Evolutionary conservation across 2,113 vertebrate species (phyloP), one percentile per base, ranked within the genome.

Genomic region (Melierax canorus): DNA sequence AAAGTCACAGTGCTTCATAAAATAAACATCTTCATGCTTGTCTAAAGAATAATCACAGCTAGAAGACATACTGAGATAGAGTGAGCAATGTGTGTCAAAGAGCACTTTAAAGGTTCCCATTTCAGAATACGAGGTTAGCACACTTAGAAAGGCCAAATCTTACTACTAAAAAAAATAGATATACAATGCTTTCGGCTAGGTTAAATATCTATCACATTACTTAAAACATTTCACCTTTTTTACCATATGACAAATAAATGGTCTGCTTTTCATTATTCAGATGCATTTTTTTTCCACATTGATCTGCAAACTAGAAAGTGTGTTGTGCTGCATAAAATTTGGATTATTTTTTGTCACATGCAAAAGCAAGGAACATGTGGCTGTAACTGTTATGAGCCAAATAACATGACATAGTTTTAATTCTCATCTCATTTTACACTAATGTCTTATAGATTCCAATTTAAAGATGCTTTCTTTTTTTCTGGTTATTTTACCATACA

Each of bases 111-210:
- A 78, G 27, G 72, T 66, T 27, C 48, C 20, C 8, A 32, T 24
- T 30, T 1, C 53, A 92, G 41, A 20, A 46, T 11, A 29, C 2
- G 29, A 38, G 48, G 9, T 32, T 30, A 82, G 34, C 71, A 82
- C 1, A 2, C n/a, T 29, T 39, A 50, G 34, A 66, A 83, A 48
- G 12, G 26, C 8, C 7, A 1, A 0, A 16, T 1, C 15, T 39
- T 60, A 32, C 53, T 53, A 46, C 3, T 12, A 36, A 46, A 39
- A 39, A 39, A 41, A 26, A 12, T 0, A 62, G 30, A 5, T 27
- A 67, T 23, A 20, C 27, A 38, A 59, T 43, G 21, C 21, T 77
- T 81, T 8, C 1, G 5, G 18, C 15, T n/a, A 81, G 38, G 59
- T 73, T 58, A 60, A 85, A 48, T 48, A 45, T 2, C 11, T 12